phyloP scores from a whole-genome alignment of 2,797 vertebrate genomes.

The Petrocephalus schoutedeni region DNA sequence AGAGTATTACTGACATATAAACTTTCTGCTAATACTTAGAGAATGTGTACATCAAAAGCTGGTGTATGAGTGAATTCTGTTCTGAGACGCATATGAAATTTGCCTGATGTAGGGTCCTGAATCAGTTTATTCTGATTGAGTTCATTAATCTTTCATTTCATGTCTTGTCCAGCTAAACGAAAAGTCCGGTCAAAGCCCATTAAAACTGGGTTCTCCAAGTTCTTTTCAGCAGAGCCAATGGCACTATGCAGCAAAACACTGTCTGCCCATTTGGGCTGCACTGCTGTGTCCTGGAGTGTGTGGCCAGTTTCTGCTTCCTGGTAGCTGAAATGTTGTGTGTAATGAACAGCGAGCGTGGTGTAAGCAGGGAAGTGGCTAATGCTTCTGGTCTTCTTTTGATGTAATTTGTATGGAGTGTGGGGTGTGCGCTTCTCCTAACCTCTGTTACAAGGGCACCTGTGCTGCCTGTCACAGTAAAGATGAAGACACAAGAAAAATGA shows the following conservation, averaged over 20 bases:
- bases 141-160: neutral
- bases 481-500: neutral
- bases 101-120: conserved; percentile 38
- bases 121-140: conserved; percentile 26
- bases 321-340: neutral
- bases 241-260: neutral
- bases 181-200: neutral
- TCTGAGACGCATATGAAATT: conserved; percentile 41
- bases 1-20: neutral
- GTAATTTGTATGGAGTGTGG: neutral
- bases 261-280: neutral
- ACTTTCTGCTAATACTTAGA: neutral
- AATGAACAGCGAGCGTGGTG: neutral
- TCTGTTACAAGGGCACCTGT: neutral
- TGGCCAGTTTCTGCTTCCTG: neutral
- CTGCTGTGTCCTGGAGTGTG: neutral
- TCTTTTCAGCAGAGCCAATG: neutral
- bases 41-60: neutral
- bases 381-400: neutral
- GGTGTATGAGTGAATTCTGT: conserved; percentile 2
- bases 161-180: neutral
- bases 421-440: neutral
- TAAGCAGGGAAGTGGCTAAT: neutral
- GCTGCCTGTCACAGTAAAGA: neutral
- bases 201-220: neutral